These are phyloP conservation scores for Doryteuthis pealeii DNA, from an alignment of 1,140 invertebrate genomes.

Conservation along the genomic window DNA sequence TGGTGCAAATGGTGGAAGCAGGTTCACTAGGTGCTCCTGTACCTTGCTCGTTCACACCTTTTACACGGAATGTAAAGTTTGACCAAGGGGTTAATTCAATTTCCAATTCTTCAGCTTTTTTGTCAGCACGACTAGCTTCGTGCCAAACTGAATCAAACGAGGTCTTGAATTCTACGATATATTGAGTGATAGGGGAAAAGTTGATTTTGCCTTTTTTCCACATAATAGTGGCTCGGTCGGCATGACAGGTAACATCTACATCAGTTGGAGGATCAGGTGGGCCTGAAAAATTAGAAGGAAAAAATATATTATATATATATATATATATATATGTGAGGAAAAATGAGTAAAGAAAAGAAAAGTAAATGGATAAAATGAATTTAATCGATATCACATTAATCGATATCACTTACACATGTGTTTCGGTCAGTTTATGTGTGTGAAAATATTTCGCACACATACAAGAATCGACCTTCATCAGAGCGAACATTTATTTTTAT, in stretches of 20 bases:
- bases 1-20: slow-evolving; percentile 20
- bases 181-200: slow-evolving; percentile 86
- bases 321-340: no score
- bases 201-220: slow-evolving; percentile 81
- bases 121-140: slow-evolving; percentile 1
- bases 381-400: no score
- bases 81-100: slow-evolving; percentile 24
- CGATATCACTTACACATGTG: no score
- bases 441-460: no score
- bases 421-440: no score
- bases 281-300: slow-evolving; percentile 65
- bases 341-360: no score
- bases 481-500: no score
- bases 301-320: not conserved
- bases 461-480: no score
- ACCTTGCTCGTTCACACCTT: slow-evolving; percentile 34
- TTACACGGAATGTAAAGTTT: slow-evolving; percentile 38
- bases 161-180: slow-evolving; percentile 90
- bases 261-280: slow-evolving; percentile 86
- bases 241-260: slow-evolving; percentile 59
- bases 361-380: no score
- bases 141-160: slow-evolving; percentile 69
- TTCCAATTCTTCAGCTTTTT: slow-evolving; percentile 19
- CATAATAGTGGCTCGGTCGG: slow-evolving; percentile 67
- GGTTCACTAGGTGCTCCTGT: slow-evolving; percentile 29